Evolutionary conservation across 2,888 invertebrate species (phyloP).

Genomic region (Hirtodrosophila duncani): DNA sequence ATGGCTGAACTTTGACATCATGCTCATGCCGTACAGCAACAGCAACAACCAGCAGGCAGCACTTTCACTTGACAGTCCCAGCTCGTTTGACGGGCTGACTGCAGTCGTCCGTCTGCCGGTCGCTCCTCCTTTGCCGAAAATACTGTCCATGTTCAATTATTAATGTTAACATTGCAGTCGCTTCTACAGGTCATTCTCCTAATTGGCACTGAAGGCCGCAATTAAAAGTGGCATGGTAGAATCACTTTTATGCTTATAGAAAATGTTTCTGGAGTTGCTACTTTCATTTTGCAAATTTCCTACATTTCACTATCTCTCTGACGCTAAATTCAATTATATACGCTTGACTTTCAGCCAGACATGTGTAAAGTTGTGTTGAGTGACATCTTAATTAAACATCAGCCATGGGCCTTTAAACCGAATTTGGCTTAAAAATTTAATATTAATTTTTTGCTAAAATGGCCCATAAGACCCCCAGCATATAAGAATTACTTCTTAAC

Average conservation of each 20-base stretch:
- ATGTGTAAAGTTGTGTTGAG: conserved; percentile 26
- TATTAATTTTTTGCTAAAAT: too few species aligned
- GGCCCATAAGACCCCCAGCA: too few species aligned
- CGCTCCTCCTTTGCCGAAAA: too few species aligned
- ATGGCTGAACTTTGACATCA: conserved; percentile 55
- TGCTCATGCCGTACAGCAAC: conserved; percentile 1
- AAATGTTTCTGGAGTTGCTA: conserved; percentile 39
- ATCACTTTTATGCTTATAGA: conserved; percentile 7
- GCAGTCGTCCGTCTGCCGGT: too few species aligned
- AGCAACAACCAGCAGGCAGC: conserved; percentile 28
- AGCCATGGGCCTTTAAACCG: conserved; percentile 2
- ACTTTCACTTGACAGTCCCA: conserved; percentile 57
- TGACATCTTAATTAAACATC: conserved; percentile 34
- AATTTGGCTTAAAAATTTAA: neutral
- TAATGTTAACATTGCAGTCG: conserved; percentile 4
- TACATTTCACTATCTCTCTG: conserved; percentile 41
- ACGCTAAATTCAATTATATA: conserved; percentile 50
- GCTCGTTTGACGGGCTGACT: conserved; percentile 27
- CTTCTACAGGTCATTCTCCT: conserved; percentile 27
- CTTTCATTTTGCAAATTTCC: conserved; percentile 62
- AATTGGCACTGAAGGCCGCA: conserved; percentile 41
- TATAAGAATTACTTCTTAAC: too few species aligned
- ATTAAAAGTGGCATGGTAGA: conserved; percentile 12
- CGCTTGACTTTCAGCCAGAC: conserved; percentile 43
- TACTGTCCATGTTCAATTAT: conserved; percentile 4